phyloP scores from a whole-genome alignment of 1,140 invertebrate species.

The Drosophila auraria region DNA sequence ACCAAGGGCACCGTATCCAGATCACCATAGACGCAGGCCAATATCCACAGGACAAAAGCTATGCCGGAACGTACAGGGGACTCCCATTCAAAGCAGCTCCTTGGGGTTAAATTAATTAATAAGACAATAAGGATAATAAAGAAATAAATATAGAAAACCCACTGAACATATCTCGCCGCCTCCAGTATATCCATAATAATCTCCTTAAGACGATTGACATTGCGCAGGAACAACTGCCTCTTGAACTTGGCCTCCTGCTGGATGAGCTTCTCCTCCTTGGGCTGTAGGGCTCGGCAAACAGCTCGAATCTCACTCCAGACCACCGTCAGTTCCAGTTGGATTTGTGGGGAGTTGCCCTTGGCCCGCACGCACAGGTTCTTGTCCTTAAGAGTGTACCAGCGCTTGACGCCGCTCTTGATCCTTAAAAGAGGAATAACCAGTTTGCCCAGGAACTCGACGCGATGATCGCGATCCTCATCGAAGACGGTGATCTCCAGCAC shows the following conservation, averaged over 20 bases:
- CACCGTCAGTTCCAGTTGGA: conserved; percentile 95
- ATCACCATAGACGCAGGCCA: conserved; percentile 82
- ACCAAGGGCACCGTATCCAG: conserved; percentile 94
- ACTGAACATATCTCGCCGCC: conserved; percentile 96
- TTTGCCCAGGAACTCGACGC: conserved; percentile 98
- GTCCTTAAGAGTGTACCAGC: conserved; percentile 99
- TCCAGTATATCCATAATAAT: conserved; percentile 96
- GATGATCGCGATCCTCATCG: conserved; percentile 99
- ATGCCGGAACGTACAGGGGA: conserved; percentile 94
- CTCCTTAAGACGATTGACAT: conserved; percentile 96
- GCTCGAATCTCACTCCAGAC: conserved; percentile 96
- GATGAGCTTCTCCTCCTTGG: conserved; percentile 98
- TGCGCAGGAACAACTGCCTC: conserved; percentile 95
- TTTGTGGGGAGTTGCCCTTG: conserved; percentile 96
- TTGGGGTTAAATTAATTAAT: conserved; percentile 67
- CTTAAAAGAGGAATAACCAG: conserved; percentile 94
- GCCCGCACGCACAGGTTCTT: conserved; percentile 95
- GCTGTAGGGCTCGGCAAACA: conserved; percentile 96
- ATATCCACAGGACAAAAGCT: conserved; percentile 93
- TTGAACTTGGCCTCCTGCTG: conserved; percentile 98
- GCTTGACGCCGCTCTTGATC: conserved; percentile 95
- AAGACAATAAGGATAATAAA: neutral
- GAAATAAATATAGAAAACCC: accelerated
- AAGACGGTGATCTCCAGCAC: conserved; percentile 98
- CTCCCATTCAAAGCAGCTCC: conserved; percentile 99